phyloP scores from a whole-genome alignment of 2,797 vertebrate genomes.

The Podarcis siculus region DNA sequence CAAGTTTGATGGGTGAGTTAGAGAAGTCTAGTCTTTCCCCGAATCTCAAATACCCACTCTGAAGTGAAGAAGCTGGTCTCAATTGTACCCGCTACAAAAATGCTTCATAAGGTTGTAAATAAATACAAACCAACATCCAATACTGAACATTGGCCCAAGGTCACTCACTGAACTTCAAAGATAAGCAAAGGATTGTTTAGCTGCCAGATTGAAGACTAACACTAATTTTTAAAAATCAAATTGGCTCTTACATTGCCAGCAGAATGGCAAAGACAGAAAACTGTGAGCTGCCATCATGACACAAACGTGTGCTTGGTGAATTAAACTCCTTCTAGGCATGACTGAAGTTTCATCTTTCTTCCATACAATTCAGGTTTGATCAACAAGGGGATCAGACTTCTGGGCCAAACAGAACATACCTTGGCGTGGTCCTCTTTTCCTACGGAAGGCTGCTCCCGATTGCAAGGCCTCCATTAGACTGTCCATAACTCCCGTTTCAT shows the following conservation, averaged over 20 bases:
- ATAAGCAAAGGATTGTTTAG: not conserved
- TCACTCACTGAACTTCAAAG: not conserved
- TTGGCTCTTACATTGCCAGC: not conserved
- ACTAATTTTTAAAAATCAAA: not conserved
- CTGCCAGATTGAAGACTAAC: not conserved
- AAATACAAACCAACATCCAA: not conserved
- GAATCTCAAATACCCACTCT: not conserved
- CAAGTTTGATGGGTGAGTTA: not conserved
- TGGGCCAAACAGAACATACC: conserved; percentile 65
- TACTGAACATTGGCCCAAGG: not conserved
- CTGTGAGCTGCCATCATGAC: not conserved
- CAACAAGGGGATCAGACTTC: not conserved
- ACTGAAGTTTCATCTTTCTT: not conserved
- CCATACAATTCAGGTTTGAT: not conserved
- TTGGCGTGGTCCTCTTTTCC: conserved; percentile 85
- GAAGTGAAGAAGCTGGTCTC: not conserved
- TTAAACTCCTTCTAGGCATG: not conserved
- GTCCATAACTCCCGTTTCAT: conserved; percentile 86
- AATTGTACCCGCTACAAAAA: not conserved
- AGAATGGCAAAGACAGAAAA: not conserved
- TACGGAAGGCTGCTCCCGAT: conserved; percentile 83
- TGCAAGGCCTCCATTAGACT: conserved; percentile 85
- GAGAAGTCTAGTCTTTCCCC: not conserved
- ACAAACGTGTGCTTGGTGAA: not conserved
- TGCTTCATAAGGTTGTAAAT: not conserved